Evolutionary conservation across 1,140 invertebrate species (phyloP).

Genomic region (Kradibia gibbosae): DNA sequence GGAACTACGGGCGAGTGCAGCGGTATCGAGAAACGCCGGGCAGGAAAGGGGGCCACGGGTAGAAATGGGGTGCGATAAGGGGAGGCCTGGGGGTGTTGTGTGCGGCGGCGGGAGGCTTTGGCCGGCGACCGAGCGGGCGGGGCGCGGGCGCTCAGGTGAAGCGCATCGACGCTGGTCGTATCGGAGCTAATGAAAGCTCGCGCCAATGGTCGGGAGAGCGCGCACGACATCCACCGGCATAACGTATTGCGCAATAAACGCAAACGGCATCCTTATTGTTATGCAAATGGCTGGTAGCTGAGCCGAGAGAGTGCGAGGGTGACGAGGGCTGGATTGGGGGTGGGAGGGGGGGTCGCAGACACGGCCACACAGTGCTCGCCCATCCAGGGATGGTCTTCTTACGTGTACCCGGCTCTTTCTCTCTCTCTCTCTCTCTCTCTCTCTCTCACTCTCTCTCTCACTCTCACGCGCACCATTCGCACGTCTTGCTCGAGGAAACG

Average conservation of each 20-base stretch:
- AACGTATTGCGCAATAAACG: constrained; percentile 52
- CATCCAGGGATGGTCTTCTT: constrained; percentile 46
- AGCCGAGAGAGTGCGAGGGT: constrained; percentile 14
- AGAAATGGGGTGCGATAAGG: neutral
- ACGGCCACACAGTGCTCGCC: too few species aligned
- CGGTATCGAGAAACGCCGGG: neutral
- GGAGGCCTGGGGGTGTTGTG: too few species aligned
- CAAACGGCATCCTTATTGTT: constrained; percentile 50
- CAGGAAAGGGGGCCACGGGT: neutral
- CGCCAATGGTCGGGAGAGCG: neutral
- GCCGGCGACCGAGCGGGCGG: too few species aligned
- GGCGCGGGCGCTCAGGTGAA: neutral
- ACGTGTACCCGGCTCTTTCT: constrained; percentile 14
- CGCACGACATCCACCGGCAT: constrained; percentile 6
- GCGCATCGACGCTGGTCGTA: constrained; percentile 36
- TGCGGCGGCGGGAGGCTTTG: neutral
- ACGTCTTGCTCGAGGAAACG: constrained; percentile 23
- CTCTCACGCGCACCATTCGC: constrained; percentile 41
- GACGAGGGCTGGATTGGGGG: neutral
- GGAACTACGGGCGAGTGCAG: neutral
- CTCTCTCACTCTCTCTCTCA: constrained; percentile 32
- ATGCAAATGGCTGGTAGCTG: constrained; percentile 42
- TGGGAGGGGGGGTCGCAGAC: too few species aligned
- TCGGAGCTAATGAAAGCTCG: constrained; percentile 48
- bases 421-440: constrained; percentile 35